phyloP scores from a whole-genome alignment of 2,113 vertebrate species.

The Siniperca chuatsi region DNA sequence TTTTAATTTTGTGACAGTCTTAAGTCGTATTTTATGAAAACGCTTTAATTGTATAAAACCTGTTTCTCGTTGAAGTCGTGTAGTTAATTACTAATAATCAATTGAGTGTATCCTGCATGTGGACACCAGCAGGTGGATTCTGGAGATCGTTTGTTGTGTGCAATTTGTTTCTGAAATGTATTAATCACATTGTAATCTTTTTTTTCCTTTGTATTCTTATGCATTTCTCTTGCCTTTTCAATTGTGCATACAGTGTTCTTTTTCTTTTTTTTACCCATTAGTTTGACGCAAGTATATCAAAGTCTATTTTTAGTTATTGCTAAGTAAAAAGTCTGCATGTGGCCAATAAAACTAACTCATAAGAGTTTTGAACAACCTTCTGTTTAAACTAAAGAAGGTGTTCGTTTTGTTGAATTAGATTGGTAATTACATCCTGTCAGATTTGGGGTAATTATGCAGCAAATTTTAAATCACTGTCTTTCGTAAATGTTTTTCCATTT shows the following conservation, averaged over 20 bases:
- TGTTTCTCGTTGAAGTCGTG: not conserved
- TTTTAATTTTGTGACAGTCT: conserved; percentile 12
- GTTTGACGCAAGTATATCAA: not conserved
- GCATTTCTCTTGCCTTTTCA: not conserved
- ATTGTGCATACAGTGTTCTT: not conserved
- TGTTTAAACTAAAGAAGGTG: not conserved
- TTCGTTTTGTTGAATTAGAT: not conserved
- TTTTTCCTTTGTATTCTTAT: not conserved
- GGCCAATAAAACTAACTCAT: not conserved
- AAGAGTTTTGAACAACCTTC: not conserved
- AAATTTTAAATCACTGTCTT: not conserved
- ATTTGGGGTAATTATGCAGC: not conserved
- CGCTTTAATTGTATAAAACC: not conserved
- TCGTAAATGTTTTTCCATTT: not conserved
- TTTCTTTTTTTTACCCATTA: not conserved
- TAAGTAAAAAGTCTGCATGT: not conserved
- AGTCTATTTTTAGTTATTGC: not conserved
- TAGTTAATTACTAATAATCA: not conserved
- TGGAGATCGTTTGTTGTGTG: not conserved
- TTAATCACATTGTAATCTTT: not conserved
- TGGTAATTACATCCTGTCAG: not conserved
- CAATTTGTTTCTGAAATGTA: not conserved
- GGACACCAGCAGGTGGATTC: conserved; percentile 66
- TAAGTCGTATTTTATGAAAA: not conserved
- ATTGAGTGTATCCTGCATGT: not conserved